Evolutionary conservation across 2,113 vertebrate genomes (phyloP).

Genomic region (Euleptes europaea): DNA sequence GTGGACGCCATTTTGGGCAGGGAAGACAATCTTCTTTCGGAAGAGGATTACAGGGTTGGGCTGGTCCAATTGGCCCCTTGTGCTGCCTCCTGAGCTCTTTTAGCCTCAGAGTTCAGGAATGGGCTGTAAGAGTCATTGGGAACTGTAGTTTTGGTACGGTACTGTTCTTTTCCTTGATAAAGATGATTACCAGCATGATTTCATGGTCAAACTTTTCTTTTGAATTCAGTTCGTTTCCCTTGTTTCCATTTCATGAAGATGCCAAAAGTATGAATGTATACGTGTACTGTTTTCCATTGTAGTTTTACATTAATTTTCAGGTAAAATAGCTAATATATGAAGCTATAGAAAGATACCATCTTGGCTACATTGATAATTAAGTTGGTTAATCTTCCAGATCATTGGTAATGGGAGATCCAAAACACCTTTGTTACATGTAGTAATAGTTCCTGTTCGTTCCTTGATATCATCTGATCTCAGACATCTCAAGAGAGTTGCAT

Average conservation of each 20-base stretch:
- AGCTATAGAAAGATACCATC: not conserved
- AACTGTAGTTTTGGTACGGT: constrained; percentile 8
- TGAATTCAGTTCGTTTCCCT: constrained; percentile 17
- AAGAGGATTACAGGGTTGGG: too few relatives aligned
- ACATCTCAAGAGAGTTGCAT: constrained; percentile 36
- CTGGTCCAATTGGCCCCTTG: too few relatives aligned
- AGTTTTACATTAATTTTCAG: not conserved
- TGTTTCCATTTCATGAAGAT: constrained; percentile 28
- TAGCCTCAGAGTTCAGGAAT: too few relatives aligned
- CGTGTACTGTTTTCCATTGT: not conserved
- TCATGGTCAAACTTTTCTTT: constrained; percentile 20
- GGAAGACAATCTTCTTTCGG: too few relatives aligned
- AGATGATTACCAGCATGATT: not conserved
- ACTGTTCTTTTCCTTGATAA: constrained; percentile 8
- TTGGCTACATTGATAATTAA: not conserved
- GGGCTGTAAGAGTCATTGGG: not conserved
- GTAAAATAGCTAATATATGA: not conserved
- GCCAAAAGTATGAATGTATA: constrained; percentile 1
- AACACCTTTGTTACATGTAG: not conserved
- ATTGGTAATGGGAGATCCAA: not conserved
- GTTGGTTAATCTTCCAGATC: not conserved
- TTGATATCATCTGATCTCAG: constrained; percentile 27
- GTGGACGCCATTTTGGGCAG: too few relatives aligned
- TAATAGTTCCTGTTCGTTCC: not conserved
- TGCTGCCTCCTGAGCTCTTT: too few relatives aligned